Base-by-base conservation (phyloP, 2,888 invertebrate genomes). In the Pyrochroa serraticornis region DNA sequence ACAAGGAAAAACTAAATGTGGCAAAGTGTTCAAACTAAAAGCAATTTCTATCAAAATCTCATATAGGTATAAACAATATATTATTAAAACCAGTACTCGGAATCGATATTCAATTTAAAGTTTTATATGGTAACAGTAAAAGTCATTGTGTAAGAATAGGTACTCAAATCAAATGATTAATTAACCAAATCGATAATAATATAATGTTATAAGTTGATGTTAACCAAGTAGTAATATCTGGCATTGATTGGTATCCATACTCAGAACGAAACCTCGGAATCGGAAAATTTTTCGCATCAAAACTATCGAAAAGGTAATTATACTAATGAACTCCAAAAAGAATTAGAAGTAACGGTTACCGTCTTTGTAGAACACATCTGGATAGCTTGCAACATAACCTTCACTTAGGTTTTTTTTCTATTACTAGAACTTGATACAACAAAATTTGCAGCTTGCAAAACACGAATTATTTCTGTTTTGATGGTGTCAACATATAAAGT, bases 241-340 rank as follows among this genome's bases (percentile, higher is more conserved):
- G 96, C 63, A 93, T 81, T 0, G 96, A 92, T 78, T 98, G 97
- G 65, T 92, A 90, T 0, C 99, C 99, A 74, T 95, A 99, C 78
- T 99, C 99, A 0, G 97, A 97, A 3, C 90, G 87, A 78, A 98
- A 97, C 68, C 97, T 84, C 0, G 95, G 87, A 8, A 84, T 84
- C 0, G 92, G 92, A 75, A 90, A 96, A 5, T 85, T 87, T 56
- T 83, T 84, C 44, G 87, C 83, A 70, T 91, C 82, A 95, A 95
- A 98, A 48, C 89, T 86, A 71, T 98, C 89, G 14, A 81, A 80
- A 0, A 87, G 50, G 71, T 96, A 95, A 70, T 93, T 90, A 77
- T 98, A 98, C 75, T 89, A 93, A 75, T 97, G 97, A 5, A 91
- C 89, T 89, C 68, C 35, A 81, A 80, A 22, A n/a, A 22, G 5